Conservation (phyloP, 2,797 vertebrate genomes). For the Nyctibius grandis region DNA sequence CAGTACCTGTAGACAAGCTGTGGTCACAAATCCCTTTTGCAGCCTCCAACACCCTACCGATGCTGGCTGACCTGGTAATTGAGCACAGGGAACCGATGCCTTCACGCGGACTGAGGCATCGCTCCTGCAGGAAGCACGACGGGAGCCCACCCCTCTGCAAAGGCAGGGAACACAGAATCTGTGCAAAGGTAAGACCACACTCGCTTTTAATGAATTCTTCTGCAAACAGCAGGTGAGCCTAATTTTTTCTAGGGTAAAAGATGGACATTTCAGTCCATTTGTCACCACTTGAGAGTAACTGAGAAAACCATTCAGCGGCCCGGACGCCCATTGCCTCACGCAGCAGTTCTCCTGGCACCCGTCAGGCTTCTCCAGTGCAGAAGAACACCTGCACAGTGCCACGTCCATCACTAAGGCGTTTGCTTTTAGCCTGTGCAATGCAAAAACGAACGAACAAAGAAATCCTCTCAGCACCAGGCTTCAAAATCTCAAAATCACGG, state of each 20-base stretch:
- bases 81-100: accelerated
- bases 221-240: accelerated
- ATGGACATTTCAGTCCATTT: neutral
- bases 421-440: accelerated
- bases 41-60: neutral
- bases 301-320: accelerated
- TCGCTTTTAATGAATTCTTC: neutral
- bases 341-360: neutral
- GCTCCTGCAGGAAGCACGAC: accelerated
- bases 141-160: neutral
- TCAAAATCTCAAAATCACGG: accelerated
- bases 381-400: accelerated
- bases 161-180: accelerated
- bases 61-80: accelerated
- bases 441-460: neutral
- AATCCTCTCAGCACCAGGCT: too few relatives aligned
- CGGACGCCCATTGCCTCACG: accelerated
- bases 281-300: neutral
- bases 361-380: accelerated
- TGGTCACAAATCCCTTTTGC: neutral
- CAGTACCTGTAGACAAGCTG: neutral
- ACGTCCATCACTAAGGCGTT: accelerated
- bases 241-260: neutral
- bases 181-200: accelerated
- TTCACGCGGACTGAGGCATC: accelerated